Percentiles rank a stretch among this genome's conserved stretches.
phyloP scores from a whole-genome alignment of 2,113 vertebrate genomes.

The Aptenodytes patagonicus region DNA sequence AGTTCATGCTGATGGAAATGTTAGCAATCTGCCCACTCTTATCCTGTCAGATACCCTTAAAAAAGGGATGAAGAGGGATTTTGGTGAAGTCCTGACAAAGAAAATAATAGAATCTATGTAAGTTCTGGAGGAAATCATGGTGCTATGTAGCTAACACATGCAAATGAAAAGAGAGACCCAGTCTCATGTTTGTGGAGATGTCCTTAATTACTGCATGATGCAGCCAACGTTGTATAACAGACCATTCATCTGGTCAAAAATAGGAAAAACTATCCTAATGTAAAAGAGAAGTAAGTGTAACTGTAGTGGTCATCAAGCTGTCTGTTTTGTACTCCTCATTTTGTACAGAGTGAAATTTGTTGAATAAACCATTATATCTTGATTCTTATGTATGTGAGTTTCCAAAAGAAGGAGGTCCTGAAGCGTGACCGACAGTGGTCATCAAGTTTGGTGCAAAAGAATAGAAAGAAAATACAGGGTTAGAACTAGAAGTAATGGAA shows the following conservation, averaged over 20 bases:
- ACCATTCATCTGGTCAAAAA: neutral
- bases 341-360: neutral
- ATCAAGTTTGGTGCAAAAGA: neutral
- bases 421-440: neutral
- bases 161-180: slow-evolving; percentile 12
- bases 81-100: slow-evolving; percentile 78
- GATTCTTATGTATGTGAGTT: neutral
- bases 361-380: neutral
- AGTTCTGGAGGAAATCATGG: slow-evolving; percentile 60
- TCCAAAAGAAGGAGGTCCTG: neutral
- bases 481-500: neutral
- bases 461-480: neutral
- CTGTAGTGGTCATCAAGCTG: neutral
- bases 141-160: slow-evolving; percentile 11
- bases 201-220: slow-evolving; percentile 8
- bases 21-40: slow-evolving; percentile 76
- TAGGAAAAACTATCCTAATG: neutral
- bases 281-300: neutral
- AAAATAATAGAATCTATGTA: slow-evolving; percentile 83
- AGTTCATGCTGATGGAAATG: slow-evolving; percentile 74
- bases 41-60: slow-evolving; percentile 79
- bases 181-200: slow-evolving; percentile 15
- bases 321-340: neutral
- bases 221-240: neutral
- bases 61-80: slow-evolving; percentile 77